These are phyloP conservation scores for Sylvicola cinctus DNA, from an alignment of 2,888 invertebrate species.

Conservation along the genomic window DNA sequence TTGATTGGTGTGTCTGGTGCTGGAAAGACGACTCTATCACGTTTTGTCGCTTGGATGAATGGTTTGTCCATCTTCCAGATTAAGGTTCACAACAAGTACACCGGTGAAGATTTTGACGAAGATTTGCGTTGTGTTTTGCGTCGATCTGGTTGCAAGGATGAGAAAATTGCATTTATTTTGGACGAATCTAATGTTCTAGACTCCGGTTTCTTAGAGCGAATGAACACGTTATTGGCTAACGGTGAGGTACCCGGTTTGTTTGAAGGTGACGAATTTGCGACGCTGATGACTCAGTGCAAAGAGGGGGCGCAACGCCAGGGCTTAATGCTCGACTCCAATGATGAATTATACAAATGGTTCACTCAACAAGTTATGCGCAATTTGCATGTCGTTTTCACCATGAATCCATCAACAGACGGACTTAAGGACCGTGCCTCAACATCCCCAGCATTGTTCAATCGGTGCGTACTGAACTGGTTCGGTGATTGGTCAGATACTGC, in stretches of 20 bases:
- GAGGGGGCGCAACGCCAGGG: conserved; percentile 97
- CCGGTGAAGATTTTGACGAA: conserved; percentile 97
- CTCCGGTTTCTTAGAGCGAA: conserved; percentile 94
- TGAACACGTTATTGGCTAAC: conserved; percentile 97
- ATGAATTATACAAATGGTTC: conserved; percentile 99
- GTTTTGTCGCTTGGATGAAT: conserved; percentile 99
- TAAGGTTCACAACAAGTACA: conserved; percentile 98
- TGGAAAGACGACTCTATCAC: conserved; percentile 95
- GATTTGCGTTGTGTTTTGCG: conserved; percentile 78
- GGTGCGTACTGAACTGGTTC: conserved; percentile 98
- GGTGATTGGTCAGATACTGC: conserved; percentile 99
- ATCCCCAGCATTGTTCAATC: conserved; percentile 95
- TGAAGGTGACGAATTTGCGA: conserved; percentile 95
- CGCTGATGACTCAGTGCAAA: conserved; percentile 98
- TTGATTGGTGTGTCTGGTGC: conserved; percentile 98
- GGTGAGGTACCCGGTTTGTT: conserved; percentile 86
- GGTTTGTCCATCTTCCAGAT: conserved; percentile 98
- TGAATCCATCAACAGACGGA: conserved; percentile 98
- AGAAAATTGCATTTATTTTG: conserved; percentile 97
- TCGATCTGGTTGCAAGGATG: conserved; percentile 80
- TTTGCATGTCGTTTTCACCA: conserved; percentile 98
- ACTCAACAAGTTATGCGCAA: conserved; percentile 98
- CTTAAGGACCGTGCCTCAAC: conserved; percentile 97
- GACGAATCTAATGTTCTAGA: conserved; percentile 98
- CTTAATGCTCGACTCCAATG: conserved; percentile 92